Percentiles rank a stretch among this genome's conserved stretches.
phyloP scores from a whole-genome alignment of 92 coral and sea anemone species.

The Epizoanthus ramosus region DNA sequence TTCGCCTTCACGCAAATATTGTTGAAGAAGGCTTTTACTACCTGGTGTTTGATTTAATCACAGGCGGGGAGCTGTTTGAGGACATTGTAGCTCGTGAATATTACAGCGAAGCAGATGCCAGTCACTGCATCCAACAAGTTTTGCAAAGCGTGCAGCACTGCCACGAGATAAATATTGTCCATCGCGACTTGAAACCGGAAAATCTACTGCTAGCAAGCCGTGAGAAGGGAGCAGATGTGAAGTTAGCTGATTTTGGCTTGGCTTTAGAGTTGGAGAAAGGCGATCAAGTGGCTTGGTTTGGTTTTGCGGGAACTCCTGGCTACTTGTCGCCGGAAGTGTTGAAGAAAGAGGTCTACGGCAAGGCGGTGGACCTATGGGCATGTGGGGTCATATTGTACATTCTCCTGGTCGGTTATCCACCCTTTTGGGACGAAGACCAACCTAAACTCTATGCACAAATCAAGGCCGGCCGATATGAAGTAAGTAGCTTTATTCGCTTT shows the following conservation, averaged over 20 bases:
- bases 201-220: conserved; percentile 92
- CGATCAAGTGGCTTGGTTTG: conserved; percentile 53
- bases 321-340: conserved; percentile 96
- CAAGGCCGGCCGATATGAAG: conserved; percentile 88
- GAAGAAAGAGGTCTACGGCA: conserved; percentile 91
- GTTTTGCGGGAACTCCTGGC: conserved; percentile 99
- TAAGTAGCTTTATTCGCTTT: conserved; percentile 58
- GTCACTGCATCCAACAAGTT: conserved; percentile 96
- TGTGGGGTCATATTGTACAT: conserved; percentile 97
- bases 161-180: conserved; percentile 78
- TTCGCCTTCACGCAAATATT: conserved; percentile 90
- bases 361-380: conserved; percentile 95
- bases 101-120: conserved; percentile 98
- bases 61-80: conserved; percentile 98
- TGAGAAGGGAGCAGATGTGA: conserved; percentile 86
- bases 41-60: conserved; percentile 90
- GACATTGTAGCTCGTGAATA: conserved; percentile 98
- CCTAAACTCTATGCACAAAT: conserved; percentile 92
- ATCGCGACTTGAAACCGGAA: conserved; percentile 98
- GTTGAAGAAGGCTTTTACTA: conserved; percentile 77
- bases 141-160: conserved; percentile 93
- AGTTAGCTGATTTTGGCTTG: conserved; percentile 97
- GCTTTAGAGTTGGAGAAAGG: conserved; percentile 92
- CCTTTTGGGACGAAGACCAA: conserved; percentile 99
- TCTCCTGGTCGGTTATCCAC: conserved; percentile 96